Evolutionary conservation across 1,140 invertebrate species (phyloP).

Genomic region (Portunus trituberculatus): DNA sequence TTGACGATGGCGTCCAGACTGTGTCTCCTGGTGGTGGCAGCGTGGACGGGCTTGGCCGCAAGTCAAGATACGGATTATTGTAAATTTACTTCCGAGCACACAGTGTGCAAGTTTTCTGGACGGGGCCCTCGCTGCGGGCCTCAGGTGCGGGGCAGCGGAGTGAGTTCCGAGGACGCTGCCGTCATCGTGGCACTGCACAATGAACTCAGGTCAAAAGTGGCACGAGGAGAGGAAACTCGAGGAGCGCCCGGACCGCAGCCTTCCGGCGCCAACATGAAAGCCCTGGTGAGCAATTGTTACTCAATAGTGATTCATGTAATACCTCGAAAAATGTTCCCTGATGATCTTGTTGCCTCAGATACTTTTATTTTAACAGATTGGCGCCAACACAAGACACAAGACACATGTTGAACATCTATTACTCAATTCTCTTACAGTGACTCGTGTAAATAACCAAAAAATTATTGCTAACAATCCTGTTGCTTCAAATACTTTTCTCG

Average conservation of each 20-base stretch:
- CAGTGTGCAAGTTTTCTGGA: slow-evolving; percentile 47
- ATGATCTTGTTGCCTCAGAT: no score
- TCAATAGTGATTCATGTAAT: not conserved
- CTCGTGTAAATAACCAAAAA: no score
- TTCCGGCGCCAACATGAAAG: slow-evolving; percentile 88
- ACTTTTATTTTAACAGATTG: no score
- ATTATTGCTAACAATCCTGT: no score
- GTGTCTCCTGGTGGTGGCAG: slow-evolving; percentile 41
- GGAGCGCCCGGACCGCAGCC: slow-evolving; percentile 85
- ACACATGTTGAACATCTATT: no score
- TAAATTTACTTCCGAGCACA: slow-evolving; percentile 65
- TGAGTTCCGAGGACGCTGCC: slow-evolving; percentile 58
- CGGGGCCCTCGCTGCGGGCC: slow-evolving; percentile 61
- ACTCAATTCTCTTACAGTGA: no score
- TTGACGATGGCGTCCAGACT: slow-evolving; percentile 61
- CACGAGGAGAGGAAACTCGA: slow-evolving; percentile 85
- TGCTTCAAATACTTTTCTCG: no score
- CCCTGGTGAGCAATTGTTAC: slow-evolving; percentile 85
- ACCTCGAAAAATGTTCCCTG: no score
- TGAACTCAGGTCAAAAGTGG: slow-evolving; percentile 88
- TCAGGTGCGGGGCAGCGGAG: slow-evolving; percentile 62
- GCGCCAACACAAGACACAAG: no score
- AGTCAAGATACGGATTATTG: slow-evolving; percentile 42
- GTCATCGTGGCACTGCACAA: slow-evolving; percentile 84
- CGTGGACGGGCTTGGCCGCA: slow-evolving; percentile 42